These are phyloP conservation scores for Drosophila histrio DNA, from an alignment of 2,888 invertebrate species.

Conservation along the genomic window DNA sequence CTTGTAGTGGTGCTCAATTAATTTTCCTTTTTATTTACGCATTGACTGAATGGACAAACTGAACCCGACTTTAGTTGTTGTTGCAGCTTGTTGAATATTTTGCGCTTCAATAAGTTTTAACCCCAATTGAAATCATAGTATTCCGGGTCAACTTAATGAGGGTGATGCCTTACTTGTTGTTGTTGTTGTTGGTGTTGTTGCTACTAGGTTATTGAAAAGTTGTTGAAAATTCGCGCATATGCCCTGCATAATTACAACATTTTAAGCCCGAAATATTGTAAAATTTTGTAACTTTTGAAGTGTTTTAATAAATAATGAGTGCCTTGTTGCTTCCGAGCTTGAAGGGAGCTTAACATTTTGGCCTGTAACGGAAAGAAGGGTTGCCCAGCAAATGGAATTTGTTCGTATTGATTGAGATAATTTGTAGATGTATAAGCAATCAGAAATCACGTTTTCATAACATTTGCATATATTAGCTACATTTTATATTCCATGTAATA, in stretches of 20 bases:
- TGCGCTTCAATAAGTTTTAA: slow-evolving; percentile 65
- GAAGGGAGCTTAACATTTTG: slow-evolving; percentile 45
- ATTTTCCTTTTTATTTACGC: slow-evolving; percentile 63
- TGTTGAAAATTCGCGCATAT: slow-evolving; percentile 67
- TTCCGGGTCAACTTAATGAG: slow-evolving; percentile 11
- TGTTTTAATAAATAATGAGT: slow-evolving; percentile 69
- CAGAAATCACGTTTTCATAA: neutral
- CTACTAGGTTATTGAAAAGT: slow-evolving; percentile 47
- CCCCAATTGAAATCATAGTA: slow-evolving; percentile 55
- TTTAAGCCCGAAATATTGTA: slow-evolving; percentile 27
- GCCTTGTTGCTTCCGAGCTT: slow-evolving; percentile 7
- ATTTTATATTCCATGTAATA: too few species aligned
- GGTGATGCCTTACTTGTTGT: slow-evolving; percentile 28
- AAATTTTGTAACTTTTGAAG: slow-evolving; percentile 65
- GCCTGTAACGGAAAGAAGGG: slow-evolving; percentile 9
- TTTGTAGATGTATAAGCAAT: neutral
- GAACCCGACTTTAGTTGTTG: slow-evolving; percentile 17
- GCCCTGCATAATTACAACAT: slow-evolving; percentile 67
- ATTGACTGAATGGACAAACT: slow-evolving; percentile 45
- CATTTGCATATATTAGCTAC: slow-evolving; percentile 1
- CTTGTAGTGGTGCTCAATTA: slow-evolving; percentile 57
- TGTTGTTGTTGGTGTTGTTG: neutral
- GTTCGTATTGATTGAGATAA: neutral
- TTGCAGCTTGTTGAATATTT: slow-evolving; percentile 49
- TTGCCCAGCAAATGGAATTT: neutral